Evolutionary conservation across 2,888 invertebrate genomes (phyloP).

Genomic region (Quadriops clusia): DNA sequence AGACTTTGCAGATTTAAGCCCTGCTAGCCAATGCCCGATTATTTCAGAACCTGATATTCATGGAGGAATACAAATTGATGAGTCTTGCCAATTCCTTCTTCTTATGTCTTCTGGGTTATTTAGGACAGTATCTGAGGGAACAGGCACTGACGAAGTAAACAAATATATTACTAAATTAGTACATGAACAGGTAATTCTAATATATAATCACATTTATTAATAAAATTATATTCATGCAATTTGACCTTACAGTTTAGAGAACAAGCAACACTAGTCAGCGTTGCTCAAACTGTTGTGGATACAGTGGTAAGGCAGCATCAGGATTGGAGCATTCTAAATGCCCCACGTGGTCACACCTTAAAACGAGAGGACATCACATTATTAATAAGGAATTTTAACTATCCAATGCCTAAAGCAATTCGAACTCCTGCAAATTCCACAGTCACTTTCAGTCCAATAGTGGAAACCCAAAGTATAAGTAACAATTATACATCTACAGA

Average conservation of each 20-base stretch:
- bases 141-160: conserved; percentile 67
- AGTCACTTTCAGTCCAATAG: conserved; percentile 51
- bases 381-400: conserved; percentile 77
- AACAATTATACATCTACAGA: conserved; percentile 13
- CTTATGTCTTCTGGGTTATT: conserved; percentile 79
- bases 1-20: conserved; percentile 63
- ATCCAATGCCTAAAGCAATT: conserved; percentile 53
- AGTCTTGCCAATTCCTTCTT: conserved; percentile 69
- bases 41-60: conserved; percentile 74
- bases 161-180: conserved; percentile 68
- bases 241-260: conserved; percentile 47
- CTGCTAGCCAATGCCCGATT: conserved; percentile 65
- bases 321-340: conserved; percentile 54
- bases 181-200: conserved; percentile 52
- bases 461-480: conserved; percentile 23
- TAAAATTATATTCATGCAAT: neutral
- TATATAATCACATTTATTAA: neutral
- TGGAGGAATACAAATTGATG: conserved; percentile 67
- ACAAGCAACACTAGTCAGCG: conserved; percentile 66
- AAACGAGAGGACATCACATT: conserved; percentile 77
- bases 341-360: conserved; percentile 31
- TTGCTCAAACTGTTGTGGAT: conserved; percentile 77
- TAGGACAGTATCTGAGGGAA: conserved; percentile 70
- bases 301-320: conserved; percentile 75
- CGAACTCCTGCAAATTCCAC: conserved; percentile 41